phyloP scores from a whole-genome alignment of 2,113 vertebrate species.

The Poecilia latipinna region DNA sequence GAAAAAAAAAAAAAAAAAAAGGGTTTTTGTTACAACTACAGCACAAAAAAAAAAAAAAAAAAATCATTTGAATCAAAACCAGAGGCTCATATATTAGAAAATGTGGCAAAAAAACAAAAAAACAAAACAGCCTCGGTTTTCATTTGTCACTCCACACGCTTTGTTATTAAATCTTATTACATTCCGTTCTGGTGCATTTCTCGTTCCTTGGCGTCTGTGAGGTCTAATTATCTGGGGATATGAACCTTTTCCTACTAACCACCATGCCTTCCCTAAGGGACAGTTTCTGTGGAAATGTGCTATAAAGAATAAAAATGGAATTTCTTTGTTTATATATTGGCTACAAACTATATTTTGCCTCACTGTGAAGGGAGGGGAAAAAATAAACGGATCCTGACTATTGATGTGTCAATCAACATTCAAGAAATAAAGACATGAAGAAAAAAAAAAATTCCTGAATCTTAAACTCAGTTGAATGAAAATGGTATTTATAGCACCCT shows the following conservation, averaged over 20 bases:
- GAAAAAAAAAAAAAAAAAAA: conserved; percentile 13
- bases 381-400: background rate
- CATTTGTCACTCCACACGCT: conserved; percentile 7
- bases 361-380: background rate
- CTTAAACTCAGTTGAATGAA: background rate
- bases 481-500: background rate
- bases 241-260: conserved; percentile 7
- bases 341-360: background rate
- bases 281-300: background rate
- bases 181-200: background rate
- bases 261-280: background rate
- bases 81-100: background rate
- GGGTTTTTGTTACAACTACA: background rate
- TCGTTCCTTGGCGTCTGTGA: background rate
- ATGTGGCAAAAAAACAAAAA: no score
- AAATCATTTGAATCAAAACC: background rate
- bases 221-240: conserved; percentile 20
- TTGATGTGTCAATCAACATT: background rate
- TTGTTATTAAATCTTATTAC: conserved; percentile 8
- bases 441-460: background rate
- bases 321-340: background rate
- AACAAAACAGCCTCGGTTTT: background rate
- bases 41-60: background rate
- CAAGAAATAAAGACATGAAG: no score
- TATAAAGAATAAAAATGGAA: background rate